A percentile compares a stretch with the other conserved stretches of the same genome.
Conservation (phyloP, 1,140 invertebrate species). For the Aleiodes sp. region DNA sequence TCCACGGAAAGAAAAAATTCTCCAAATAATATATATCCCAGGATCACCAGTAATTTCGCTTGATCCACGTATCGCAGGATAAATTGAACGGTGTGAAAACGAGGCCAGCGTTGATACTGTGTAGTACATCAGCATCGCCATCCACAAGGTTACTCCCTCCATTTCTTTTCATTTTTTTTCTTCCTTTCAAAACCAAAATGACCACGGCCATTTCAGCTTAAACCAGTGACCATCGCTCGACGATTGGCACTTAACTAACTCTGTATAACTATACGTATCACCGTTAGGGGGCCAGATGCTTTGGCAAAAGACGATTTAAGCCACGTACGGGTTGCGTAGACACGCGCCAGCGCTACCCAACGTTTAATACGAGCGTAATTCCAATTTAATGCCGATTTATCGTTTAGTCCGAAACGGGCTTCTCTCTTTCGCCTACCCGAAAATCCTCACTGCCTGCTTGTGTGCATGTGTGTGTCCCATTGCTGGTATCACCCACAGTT, state of each 20-base stretch:
- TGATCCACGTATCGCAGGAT: not conserved
- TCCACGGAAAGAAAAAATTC: not conserved
- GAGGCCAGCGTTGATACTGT: not conserved
- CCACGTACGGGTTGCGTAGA: conserved; percentile 48
- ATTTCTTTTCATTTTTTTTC: too few relatives aligned
- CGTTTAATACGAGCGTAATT: conserved; percentile 58
- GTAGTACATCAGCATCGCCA: not conserved
- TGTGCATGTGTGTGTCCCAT: not conserved
- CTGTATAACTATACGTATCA: not conserved
- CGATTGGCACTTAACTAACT: not conserved
- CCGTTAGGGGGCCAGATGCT: conserved; percentile 29
- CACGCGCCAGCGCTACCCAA: conserved; percentile 50
- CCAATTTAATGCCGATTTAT: conserved; percentile 62
- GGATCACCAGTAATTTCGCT: not conserved
- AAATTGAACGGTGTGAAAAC: not conserved
- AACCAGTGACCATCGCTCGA: not conserved
- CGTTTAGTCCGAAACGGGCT: conserved; percentile 28
- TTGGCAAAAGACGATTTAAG: conserved; percentile 48
- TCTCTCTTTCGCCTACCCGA: conserved; percentile 7
- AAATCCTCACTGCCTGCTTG: not conserved
- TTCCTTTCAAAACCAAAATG: not conserved
- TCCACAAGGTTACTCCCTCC: too few relatives aligned
- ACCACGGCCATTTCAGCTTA: not conserved
- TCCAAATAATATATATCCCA: not conserved
- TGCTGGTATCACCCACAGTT: too few relatives aligned